These are phyloP conservation scores for Pediacus dermestoides DNA, from an alignment of 2,888 invertebrate genomes.

Conservation along the genomic window DNA sequence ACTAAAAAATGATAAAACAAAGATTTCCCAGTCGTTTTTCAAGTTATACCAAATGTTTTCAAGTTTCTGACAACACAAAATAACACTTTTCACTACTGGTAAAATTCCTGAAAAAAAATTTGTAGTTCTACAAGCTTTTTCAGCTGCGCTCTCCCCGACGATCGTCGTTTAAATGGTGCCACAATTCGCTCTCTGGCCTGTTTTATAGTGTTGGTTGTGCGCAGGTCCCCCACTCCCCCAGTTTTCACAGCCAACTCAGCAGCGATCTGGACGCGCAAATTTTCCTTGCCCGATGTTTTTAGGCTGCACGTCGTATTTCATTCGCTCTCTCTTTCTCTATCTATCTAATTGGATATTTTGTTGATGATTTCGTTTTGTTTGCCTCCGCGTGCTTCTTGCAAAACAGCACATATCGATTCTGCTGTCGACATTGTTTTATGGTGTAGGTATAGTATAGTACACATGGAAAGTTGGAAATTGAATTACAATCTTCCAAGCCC, in stretches of 20 bases:
- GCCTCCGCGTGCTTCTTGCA: too few relatives aligned
- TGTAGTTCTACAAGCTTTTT: slow-evolving; percentile 13
- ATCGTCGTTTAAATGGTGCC: slow-evolving; percentile 24
- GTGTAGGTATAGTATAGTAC: too few relatives aligned
- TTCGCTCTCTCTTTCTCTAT: too few relatives aligned
- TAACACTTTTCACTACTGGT: slow-evolving; percentile 35
- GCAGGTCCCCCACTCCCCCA: slow-evolving; percentile 10
- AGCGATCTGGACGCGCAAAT: too few relatives aligned
- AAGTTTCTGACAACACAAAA: slow-evolving; percentile 30
- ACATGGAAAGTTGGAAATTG: too few relatives aligned
- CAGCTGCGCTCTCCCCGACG: slow-evolving; percentile 18
- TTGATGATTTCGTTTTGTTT: too few relatives aligned
- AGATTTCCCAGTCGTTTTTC: slow-evolving; percentile 6
- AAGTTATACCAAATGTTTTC: slow-evolving; percentile 10
- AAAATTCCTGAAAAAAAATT: slow-evolving; percentile 25
- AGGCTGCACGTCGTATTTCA: too few relatives aligned
- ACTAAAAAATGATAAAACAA: slow-evolving; percentile 8
- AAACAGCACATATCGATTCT: too few relatives aligned
- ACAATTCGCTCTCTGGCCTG: slow-evolving; percentile 5
- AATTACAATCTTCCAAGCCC: too few relatives aligned
- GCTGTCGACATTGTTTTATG: too few relatives aligned
- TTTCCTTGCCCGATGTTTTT: too few relatives aligned
- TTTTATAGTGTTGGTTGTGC: slow-evolving; percentile 23
- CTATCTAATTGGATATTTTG: too few relatives aligned
- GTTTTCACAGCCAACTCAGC: slow-evolving; percentile 23